These are phyloP conservation scores for Lasius fuliginosus DNA, from an alignment of 2,888 invertebrate genomes.

Conservation along the genomic window DNA sequence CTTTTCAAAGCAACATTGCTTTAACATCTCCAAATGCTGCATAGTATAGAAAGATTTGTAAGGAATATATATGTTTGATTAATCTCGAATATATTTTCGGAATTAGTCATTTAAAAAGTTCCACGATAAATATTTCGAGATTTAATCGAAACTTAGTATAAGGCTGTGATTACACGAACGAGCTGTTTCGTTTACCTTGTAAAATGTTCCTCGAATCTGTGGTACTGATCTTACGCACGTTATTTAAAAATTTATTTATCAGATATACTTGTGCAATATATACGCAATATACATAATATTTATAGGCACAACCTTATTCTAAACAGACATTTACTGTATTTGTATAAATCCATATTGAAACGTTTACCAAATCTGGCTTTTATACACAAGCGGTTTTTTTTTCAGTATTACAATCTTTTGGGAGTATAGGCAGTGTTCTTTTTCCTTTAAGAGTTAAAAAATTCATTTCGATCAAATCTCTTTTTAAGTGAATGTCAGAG, in stretches of 20 bases:
- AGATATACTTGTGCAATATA: slow-evolving; percentile 27
- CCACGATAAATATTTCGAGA: not conserved
- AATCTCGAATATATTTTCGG: slow-evolving; percentile 10
- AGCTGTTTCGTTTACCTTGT: not conserved
- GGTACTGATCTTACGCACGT: not conserved
- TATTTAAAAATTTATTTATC: slow-evolving; percentile 29
- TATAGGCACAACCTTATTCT: slow-evolving; percentile 56
- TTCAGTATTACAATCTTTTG: slow-evolving; percentile 64
- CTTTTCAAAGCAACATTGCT: slow-evolving; percentile 32
- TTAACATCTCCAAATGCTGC: not conserved
- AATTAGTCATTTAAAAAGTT: not conserved
- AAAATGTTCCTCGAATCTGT: not conserved
- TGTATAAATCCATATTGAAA: slow-evolving; percentile 60
- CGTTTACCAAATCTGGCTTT: slow-evolving; percentile 51
- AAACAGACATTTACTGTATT: slow-evolving; percentile 55
- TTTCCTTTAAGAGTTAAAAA: slow-evolving; percentile 67
- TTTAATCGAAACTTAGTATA: slow-evolving; percentile 54
- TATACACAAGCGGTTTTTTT: slow-evolving; percentile 64
- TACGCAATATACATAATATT: slow-evolving; percentile 46
- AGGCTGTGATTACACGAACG: slow-evolving; percentile 35
- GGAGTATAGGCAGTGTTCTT: slow-evolving; percentile 73
- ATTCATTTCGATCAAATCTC: slow-evolving; percentile 65
- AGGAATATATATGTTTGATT: slow-evolving; percentile 1
- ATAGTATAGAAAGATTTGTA: not conserved
- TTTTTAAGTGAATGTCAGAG: slow-evolving; percentile 64